phyloP scores from a whole-genome alignment of 2,113 vertebrate genomes.

The Amazona guildingii region DNA sequence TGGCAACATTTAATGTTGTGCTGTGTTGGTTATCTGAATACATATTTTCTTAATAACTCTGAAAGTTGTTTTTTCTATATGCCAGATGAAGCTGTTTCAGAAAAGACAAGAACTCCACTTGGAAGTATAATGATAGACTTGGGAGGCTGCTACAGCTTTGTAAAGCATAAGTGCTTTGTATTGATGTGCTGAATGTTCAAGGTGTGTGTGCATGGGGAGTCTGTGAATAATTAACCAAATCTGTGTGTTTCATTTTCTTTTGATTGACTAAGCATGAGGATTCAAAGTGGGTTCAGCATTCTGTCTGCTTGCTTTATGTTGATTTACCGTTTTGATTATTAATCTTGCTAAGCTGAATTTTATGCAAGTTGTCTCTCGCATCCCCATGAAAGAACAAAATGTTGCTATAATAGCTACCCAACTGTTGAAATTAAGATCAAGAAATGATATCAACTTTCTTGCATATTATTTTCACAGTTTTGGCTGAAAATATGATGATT shows the following conservation, averaged over 20 bases:
- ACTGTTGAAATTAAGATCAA: conserved; percentile 44
- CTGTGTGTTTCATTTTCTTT: neutral
- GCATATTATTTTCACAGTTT: conserved; percentile 47
- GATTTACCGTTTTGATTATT: neutral
- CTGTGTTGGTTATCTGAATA: neutral
- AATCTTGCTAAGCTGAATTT: conserved; percentile 12
- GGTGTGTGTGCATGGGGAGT: neutral
- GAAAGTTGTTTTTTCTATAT: neutral
- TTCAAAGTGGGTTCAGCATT: neutral
- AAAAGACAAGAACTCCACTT: neutral
- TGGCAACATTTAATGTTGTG: neutral
- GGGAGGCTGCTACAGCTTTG: neutral
- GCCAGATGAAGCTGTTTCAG: neutral
- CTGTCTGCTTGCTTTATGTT: conserved; percentile 3
- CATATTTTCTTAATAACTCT: neutral
- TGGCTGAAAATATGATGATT: neutral
- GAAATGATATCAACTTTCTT: neutral
- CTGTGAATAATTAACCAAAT: neutral
- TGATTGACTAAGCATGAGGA: neutral
- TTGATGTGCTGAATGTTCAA: neutral
- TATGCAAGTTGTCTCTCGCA: conserved; percentile 26
- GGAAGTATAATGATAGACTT: neutral
- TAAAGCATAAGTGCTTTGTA: neutral
- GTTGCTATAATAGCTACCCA: conserved; percentile 31
- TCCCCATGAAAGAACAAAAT: conserved; percentile 8